Percentiles rank a stretch among this genome's conserved stretches.
Conservation (phyloP, 2,797 vertebrate species). For the Danio tinwini region DNA sequence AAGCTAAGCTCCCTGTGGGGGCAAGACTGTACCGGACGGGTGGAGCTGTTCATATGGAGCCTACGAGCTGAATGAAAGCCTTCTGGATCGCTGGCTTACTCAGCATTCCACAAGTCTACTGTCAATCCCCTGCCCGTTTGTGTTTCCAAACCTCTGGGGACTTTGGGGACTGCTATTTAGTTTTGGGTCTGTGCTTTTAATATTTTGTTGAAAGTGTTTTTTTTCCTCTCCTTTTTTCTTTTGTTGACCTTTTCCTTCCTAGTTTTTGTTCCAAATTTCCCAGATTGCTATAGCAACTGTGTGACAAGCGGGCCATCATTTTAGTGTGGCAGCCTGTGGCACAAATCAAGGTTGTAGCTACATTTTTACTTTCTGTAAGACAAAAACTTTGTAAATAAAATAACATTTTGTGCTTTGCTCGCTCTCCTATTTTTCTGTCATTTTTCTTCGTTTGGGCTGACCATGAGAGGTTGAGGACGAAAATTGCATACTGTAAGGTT, state of each 20-base stretch:
- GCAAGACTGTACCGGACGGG: constrained; percentile 87
- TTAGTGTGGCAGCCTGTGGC: constrained; percentile 85
- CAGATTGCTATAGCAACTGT: constrained; percentile 88
- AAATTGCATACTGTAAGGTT: neutral
- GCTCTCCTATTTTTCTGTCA: constrained; percentile 57
- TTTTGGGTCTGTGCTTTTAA: constrained; percentile 89
- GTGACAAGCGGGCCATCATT: constrained; percentile 84
- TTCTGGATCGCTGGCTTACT: constrained; percentile 86
- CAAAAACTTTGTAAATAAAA: constrained; percentile 98
- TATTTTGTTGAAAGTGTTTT: constrained; percentile 83
- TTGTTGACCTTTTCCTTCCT: constrained; percentile 63
- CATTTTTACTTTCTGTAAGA: constrained; percentile 97
- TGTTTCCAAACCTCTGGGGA: constrained; percentile 81
- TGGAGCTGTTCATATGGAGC: constrained; percentile 78
- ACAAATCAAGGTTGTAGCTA: constrained; percentile 89
- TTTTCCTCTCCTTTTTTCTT: constrained; percentile 70
- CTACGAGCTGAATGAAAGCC: constrained; percentile 73
- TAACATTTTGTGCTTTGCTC: constrained; percentile 90
- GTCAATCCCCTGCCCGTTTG: constrained; percentile 78
- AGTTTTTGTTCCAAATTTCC: constrained; percentile 64
- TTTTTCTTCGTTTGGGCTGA: constrained; percentile 24
- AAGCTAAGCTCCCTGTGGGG: constrained; percentile 78
- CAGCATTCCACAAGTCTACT: constrained; percentile 87
- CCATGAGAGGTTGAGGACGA: neutral
- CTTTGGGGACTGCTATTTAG: constrained; percentile 85